Percentiles rank a stretch among this genome's conserved stretches.
phyloP scores from a whole-genome alignment of 2,797 vertebrate species.

The Calcarius lapponicus region DNA sequence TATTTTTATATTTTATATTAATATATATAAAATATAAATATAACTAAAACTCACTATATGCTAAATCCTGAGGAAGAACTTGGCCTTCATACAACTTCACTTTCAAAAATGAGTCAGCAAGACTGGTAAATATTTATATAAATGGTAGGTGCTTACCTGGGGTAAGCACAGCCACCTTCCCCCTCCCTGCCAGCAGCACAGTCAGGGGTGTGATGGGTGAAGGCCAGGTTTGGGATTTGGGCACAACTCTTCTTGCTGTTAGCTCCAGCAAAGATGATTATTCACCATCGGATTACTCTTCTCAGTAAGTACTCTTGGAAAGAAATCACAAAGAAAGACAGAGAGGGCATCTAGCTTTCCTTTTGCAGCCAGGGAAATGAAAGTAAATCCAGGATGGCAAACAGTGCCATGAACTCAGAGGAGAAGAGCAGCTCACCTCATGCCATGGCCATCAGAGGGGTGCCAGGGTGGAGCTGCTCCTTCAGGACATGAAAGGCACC shows the following conservation, averaged over 20 bases:
- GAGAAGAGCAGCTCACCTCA: fast-evolving
- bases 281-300: background rate
- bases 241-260: background rate
- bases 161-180: background rate
- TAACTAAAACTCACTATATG: background rate
- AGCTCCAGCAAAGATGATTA: background rate
- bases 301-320: background rate
- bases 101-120: background rate
- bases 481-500: background rate
- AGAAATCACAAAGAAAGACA: background rate
- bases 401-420: background rate
- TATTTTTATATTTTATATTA: too few species aligned
- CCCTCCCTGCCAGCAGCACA: background rate
- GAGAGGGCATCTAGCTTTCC: background rate
- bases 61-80: background rate
- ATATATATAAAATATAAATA: background rate
- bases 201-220: background rate
- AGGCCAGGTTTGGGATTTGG: background rate
- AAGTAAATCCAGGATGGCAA: background rate
- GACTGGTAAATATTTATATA: background rate
- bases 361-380: background rate
- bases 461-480: background rate
- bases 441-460: fast-evolving
- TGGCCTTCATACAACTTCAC: background rate
- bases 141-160: background rate